A percentile compares a stretch with the other conserved stretches of the same genome.
These are phyloP conservation scores for Sitobion miscanthi DNA, from an alignment of 1,140 invertebrate species.

Conservation along the genomic window DNA sequence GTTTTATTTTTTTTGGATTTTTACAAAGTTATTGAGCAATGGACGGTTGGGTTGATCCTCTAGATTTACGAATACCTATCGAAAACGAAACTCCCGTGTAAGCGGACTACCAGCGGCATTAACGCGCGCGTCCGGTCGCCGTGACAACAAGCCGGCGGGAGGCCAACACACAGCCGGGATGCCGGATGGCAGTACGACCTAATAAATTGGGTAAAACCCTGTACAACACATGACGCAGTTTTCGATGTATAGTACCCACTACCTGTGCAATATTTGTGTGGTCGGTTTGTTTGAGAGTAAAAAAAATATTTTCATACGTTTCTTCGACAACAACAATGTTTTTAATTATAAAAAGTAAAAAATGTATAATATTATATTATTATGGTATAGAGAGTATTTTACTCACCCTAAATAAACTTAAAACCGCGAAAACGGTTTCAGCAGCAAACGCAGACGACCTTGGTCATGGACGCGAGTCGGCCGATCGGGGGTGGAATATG, in stretches of 20 bases:
- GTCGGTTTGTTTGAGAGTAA: too few relatives aligned
- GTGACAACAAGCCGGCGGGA: neutral
- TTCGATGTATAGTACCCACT: neutral
- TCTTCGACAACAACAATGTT: neutral
- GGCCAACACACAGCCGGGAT: neutral
- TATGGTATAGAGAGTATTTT: neutral
- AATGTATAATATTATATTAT: neutral
- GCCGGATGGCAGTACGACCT: neutral
- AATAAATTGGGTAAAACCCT: neutral
- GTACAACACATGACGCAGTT: neutral
- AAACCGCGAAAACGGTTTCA: neutral
- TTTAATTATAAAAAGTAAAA: neutral
- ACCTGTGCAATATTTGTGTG: too few relatives aligned
- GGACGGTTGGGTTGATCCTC: neutral
- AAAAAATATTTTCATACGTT: neutral
- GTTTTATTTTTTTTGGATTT: neutral
- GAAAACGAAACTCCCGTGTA: neutral
- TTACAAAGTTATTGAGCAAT: neutral
- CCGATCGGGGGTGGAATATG: neutral
- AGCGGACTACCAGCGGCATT: neutral
- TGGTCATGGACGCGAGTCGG: slow-evolving; percentile 15
- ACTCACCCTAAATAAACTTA: slow-evolving; percentile 26
- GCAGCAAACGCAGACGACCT: neutral
- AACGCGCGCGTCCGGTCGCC: neutral
- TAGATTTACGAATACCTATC: neutral